phyloP scores from a whole-genome alignment of 2,888 invertebrate genomes.

The Lottia scabra region DNA sequence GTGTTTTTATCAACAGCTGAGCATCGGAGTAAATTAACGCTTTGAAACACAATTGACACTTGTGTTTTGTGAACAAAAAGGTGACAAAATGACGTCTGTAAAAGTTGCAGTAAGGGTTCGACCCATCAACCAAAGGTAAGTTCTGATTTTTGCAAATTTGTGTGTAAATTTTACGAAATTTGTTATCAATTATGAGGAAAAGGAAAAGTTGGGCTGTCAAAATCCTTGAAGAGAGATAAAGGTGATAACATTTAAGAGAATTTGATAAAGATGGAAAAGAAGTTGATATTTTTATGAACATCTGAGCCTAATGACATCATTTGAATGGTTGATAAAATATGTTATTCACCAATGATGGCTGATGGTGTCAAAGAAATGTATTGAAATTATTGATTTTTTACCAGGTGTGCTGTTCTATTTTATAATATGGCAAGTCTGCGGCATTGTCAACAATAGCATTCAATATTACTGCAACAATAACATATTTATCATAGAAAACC shows the following conservation, averaged over 20 bases:
- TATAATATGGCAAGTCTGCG: no score
- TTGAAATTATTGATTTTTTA: background rate
- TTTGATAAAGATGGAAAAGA: background rate
- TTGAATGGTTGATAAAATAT: background rate
- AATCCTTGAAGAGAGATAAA: no score
- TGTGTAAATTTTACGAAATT: no score
- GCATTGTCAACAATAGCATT: no score
- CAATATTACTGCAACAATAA: background rate
- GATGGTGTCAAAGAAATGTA: background rate
- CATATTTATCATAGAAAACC: background rate
- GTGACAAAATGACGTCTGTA: constrained; percentile 82
- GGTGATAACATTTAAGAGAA: background rate
- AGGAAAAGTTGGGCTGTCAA: no score
- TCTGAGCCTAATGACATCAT: no score
- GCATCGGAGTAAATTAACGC: background rate
- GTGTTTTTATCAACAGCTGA: background rate
- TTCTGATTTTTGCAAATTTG: background rate
- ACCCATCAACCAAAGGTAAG: constrained; percentile 60
- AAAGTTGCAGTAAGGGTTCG: constrained; percentile 65
- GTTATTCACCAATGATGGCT: no score
- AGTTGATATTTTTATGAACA: no score
- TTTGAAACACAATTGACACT: background rate
- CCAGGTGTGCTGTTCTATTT: constrained; percentile 1
- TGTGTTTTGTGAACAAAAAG: background rate
- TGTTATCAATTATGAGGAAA: no score